Evolutionary conservation across 2,888 invertebrate species (phyloP), one percentile per base, ranked within the genome.

Genomic region (Eupsilia transversa): DNA sequence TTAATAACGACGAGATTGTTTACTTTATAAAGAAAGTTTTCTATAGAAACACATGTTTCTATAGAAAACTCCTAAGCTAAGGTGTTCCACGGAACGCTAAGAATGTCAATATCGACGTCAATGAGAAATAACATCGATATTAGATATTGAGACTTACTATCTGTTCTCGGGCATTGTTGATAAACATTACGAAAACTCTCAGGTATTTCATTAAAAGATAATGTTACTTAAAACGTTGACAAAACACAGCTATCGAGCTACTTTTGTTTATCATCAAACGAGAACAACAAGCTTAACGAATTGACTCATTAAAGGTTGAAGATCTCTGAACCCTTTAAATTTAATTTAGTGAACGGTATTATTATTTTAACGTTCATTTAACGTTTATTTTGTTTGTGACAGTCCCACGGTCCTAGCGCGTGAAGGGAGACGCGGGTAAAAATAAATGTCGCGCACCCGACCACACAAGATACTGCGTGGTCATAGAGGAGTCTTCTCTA

Each of bases 251-350:
- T 35, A 54, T 73, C 56, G 56, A 78, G 49, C 46, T 27, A 14
- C 46, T 56, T 52, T 74, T 80, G 57, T 67, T 67, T 79, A 57
- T 54, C 30, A 74, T 68, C 43, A 41, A 59, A 33, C 27, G 23
- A 80, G 30, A 74, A 67, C 57, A 79, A 52, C 9, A 74, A 49
- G 46, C 17, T 57, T 54, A 59, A 67, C 49, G 61, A 69, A 66
- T 72, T 52, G 43, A 68, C 27, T 63, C 23, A 63, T 74, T 63
- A 52, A 79, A 54, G 77, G 43, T 66, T 52, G n/a, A 38, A 77
- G 30, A 60, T 69, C 38, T 60, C 23, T 46, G 27, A 38, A 46
- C 43, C 38, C 43, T 60, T 65, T 20, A 57, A 33, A 43, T 59
- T 59, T n/a, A 33, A 33, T 65, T 10, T 3, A 46, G 33, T 33